These are phyloP conservation scores for Liasis olivaceus DNA, from an alignment of 2,797 vertebrate species.

Conservation along the genomic window DNA sequence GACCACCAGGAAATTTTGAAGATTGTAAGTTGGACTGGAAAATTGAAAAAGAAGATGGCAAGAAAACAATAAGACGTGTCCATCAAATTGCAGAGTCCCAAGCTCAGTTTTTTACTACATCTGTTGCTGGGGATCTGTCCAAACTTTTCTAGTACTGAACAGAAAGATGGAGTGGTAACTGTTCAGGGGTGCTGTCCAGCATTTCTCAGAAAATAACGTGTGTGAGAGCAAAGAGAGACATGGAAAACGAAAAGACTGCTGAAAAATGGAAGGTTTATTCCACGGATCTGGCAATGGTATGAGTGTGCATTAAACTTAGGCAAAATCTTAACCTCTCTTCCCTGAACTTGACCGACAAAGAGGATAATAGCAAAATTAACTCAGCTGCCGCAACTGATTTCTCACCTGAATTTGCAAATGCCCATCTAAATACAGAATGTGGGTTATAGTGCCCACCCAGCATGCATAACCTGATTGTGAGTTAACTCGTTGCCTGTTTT, in stretches of 20 bases:
- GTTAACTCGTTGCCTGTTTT: background rate
- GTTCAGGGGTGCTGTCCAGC: background rate
- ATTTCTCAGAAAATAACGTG: no score
- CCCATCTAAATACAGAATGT: background rate
- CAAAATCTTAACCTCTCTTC: background rate
- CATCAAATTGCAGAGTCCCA: background rate
- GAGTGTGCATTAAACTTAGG: background rate
- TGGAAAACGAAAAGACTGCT: background rate
- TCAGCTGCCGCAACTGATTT: background rate
- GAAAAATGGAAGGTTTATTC: background rate
- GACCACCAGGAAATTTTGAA: background rate
- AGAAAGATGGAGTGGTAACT: accelerated
- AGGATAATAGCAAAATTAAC: background rate
- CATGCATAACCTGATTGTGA: background rate
- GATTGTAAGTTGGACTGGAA: background rate
- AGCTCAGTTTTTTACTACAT: background rate
- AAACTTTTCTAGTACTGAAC: constrained; percentile 24
- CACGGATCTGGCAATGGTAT: background rate
- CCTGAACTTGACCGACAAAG: background rate
- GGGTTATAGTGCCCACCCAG: background rate
- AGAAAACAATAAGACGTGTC: background rate
- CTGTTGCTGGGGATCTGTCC: constrained; percentile 18
- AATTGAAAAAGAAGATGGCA: background rate
- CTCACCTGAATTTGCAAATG: background rate
- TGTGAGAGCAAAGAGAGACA: accelerated